Percentiles rank a stretch among this genome's conserved stretches.
These are phyloP conservation scores for Eilema caniola DNA, from an alignment of 2,888 invertebrate species.

Conservation along the genomic window DNA sequence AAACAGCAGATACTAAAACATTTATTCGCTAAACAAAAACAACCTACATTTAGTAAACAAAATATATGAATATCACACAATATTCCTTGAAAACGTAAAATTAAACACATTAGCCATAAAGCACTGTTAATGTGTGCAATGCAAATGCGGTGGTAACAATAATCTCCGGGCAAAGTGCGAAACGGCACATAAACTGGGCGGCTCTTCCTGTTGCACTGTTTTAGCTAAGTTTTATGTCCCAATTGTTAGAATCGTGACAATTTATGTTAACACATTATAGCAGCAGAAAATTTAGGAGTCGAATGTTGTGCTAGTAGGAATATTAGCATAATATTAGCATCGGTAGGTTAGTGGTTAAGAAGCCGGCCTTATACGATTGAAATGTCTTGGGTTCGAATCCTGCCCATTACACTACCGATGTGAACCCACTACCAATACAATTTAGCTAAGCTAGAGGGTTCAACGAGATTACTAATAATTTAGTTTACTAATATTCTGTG, in stretches of 20 bases:
- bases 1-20: neutral
- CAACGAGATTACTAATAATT: no score
- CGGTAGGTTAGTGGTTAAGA: no score
- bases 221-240: conserved; percentile 51
- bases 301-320: neutral
- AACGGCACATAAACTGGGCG: conserved; percentile 51
- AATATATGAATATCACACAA: conserved; percentile 13
- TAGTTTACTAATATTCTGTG: no score
- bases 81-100: conserved; percentile 32
- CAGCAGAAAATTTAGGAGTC: conserved; percentile 22
- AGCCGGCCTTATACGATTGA: no score
- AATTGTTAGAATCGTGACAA: conserved; percentile 38
- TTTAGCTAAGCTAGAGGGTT: no score
- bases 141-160: conserved; percentile 54
- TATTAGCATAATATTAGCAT: neutral
- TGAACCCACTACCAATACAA: no score
- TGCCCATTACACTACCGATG: no score
- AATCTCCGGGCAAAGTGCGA: conserved; percentile 54
- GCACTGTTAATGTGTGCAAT: conserved; percentile 51
- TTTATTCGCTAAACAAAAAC: no score
- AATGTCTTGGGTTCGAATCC: no score
- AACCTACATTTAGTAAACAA: neutral
- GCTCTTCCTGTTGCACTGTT: conserved; percentile 48
- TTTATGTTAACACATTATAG: conserved; percentile 35
- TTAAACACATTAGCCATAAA: conserved; percentile 52